Evolutionary conservation across 1,140 invertebrate species (phyloP), one percentile per base, ranked within the genome.

Genomic region (Radopholus similis): DNA sequence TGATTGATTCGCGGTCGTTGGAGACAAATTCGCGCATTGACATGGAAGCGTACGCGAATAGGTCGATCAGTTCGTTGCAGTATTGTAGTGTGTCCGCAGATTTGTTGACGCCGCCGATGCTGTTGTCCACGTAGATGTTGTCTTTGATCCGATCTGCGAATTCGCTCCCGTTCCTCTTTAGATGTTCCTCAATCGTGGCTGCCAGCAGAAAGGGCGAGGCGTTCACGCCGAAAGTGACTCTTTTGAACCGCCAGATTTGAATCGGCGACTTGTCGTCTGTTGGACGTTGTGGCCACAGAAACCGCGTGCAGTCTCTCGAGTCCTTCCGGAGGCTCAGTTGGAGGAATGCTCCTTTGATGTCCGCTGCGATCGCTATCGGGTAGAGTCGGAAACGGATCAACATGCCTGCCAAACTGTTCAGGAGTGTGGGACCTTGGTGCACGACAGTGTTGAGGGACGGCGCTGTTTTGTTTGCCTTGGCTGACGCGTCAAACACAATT

Each of bases 341-440:
- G n/a, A 30, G 54, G n/a, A 59, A 59, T 59, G 57, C 57, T 18
- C 30, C 23, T 49, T 59, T 30, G n/a, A 59, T 30, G 42, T 59
- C 57, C 23, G 57, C 6, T 6, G 18, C 38, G 4, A 59, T 59
- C 28, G 23, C 30, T 2, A 49, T 38, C 23, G 18, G 18, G 18
- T 59, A 4, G 9, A 26, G 18, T 3, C 30, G 42, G 23, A 30
- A 59, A 13, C 57, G 42, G 18, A 59, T 15, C 23, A 59, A 18
- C 11, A 59, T 30, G 2, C 57, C 57, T 6, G 18, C 18, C 4
- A 59, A 18, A 23, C 38, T 42, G 42, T 18, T 18, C 30, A 34
- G 30, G 23, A 59, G 57, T 2, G 42, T 23, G 3, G 57, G 57
- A 26, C 57, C 57, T 30, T 21, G 2, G 35, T 26, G 18, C 11